Evolutionary conservation across 2,113 vertebrate genomes (phyloP), one percentile per base, ranked within the genome.

Genomic region (Castor canadensis): DNA sequence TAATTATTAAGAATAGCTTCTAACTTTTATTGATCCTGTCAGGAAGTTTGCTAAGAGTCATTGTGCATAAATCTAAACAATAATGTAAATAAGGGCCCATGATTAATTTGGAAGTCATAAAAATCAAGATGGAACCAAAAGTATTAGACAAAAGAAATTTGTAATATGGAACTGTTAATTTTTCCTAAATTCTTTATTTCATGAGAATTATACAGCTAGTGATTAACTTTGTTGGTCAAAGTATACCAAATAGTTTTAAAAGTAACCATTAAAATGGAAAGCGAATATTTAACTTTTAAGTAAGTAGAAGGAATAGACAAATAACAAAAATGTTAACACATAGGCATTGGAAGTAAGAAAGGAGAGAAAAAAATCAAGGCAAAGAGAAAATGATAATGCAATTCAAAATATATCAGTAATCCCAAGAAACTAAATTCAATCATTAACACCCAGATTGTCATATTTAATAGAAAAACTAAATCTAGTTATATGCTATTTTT

Each of bases 41-140:
- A 56, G 56, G 32, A 35, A 81, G n/a, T 73, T 64, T 66, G 32
- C 45, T 82, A 19, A 45, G 88, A 94, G 3, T 88, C n/a, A 62
- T 5, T 45, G 1, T 64, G 10, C 62, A 20, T 71, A 49, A 88
- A 43, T 40, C 79, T 81, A 54, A 87, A 87, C 9, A 95, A 11
- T 49, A 90, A 94, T n/a, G 26, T 45, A 89, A 96, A 75, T 91
- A 20, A 73, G 91, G 67, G 49, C n/a, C 60, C 45, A 75, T 54
- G 54, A 84, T 62, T 60, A 66, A 86, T 95, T 87, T 75, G 28
- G 38, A 19, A 19, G 52, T 69, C 26, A 64, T 75, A 92, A 94
- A 92, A 95, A 77, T 60, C 32, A 95, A 97, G 40, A 49, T 56
- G 40, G 15, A 80, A 67, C 19, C 47, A n/a, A 84, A 93, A 96